Evolutionary conservation across 2,888 invertebrate genomes (phyloP), one percentile per base, ranked within the genome.

Genomic region (Pachymerium ferrugineum): DNA sequence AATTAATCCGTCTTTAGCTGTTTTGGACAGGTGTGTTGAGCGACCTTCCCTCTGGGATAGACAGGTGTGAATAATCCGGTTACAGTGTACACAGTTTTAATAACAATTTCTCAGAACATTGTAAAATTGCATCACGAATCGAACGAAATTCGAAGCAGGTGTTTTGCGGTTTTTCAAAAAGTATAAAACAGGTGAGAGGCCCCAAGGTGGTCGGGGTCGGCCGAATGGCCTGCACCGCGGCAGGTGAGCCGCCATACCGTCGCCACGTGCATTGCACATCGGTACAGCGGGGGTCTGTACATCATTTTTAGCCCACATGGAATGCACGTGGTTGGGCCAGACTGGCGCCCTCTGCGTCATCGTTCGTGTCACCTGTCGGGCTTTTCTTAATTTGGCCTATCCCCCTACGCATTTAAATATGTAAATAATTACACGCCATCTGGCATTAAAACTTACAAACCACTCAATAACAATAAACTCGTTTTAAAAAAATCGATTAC

Each of bases 341-440:
- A 54, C 47, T 54, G 47, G 47, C 47, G 47, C 47, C 47, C 47
- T n/a, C 19, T 54, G 47, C 47, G 47, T 54, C 47, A 54, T 54
- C 22, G 47, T 54, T 19, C 47, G 6, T 54, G 47, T 54, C 47
- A 54, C 47, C 22, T 54, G 47, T 5, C 38, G 47, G 19, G 4
- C 47, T 19, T 22, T 3, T 22, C 47, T 54, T 54, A 54, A 19
- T 54, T 54, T 54, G 19, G 47, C 19, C 47, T 10, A 5, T 22
- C 47, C 47, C 47, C 47, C 19, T 22, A 19, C 19, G 47, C 19
- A 22, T 19, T 19, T 22, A 1, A 19, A 54, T 54, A 5, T 6
- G 47, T 16, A 16, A 54, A 5, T 22, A 16, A 22, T 5, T 19
- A 22, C 5, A 54, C 16, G 10, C 19, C 47, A 54, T 54, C 19